A percentile compares a stretch with the other conserved stretches of the same genome.
These are phyloP conservation scores for Harpalus rubripes DNA, from an alignment of 2,888 invertebrate genomes.

Conservation along the genomic window DNA sequence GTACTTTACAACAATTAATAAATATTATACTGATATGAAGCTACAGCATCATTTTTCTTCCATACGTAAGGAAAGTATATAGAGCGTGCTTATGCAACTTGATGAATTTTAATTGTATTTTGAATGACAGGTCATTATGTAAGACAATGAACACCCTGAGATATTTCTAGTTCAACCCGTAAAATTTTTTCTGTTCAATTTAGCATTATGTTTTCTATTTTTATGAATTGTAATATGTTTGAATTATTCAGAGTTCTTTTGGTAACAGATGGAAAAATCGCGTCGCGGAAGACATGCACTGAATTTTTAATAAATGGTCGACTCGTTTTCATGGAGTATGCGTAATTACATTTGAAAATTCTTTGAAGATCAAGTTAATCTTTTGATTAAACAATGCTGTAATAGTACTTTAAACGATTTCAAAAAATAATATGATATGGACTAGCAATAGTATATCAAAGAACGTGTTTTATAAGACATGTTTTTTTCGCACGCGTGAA, in stretches of 20 bases:
- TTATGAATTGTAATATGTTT: slow-evolving; percentile 33
- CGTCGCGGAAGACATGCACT: slow-evolving; percentile 27
- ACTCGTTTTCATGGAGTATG: background rate
- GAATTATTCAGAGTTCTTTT: slow-evolving; percentile 55
- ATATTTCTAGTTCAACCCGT: slow-evolving; percentile 6
- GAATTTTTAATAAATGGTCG: slow-evolving; percentile 19
- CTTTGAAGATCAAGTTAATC: background rate
- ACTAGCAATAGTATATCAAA: too few relatives aligned
- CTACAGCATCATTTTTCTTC: slow-evolving; percentile 14
- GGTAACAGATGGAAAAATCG: slow-evolving; percentile 47
- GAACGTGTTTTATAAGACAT: too few relatives aligned
- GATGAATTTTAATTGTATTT: slow-evolving; percentile 64
- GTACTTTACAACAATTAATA: background rate
- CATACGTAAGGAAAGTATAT: background rate
- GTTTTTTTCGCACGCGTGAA: too few relatives aligned
- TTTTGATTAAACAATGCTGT: slow-evolving; percentile 11
- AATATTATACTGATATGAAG: background rate
- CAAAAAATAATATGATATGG: background rate
- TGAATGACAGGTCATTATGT: slow-evolving; percentile 60
- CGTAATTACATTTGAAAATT: background rate
- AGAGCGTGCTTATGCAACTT: slow-evolving; percentile 58
- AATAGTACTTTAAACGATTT: background rate
- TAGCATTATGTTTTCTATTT: background rate
- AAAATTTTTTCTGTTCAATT: background rate
- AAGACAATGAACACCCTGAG: slow-evolving; percentile 13